Evolutionary conservation across 2,113 vertebrate species (phyloP).

Genomic region (Galeopterus variegatus): DNA sequence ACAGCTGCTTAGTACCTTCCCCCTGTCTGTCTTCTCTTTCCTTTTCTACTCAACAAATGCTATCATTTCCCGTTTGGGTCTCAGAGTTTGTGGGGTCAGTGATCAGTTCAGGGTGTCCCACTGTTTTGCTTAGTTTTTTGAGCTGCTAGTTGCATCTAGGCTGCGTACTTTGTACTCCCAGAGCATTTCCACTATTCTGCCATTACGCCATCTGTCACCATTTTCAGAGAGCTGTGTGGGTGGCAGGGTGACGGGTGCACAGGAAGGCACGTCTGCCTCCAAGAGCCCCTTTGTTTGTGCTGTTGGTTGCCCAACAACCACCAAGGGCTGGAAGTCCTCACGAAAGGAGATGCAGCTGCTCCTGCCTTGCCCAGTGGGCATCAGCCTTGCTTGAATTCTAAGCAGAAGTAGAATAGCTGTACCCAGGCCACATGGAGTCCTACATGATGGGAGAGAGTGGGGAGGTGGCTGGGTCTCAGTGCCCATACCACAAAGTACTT

Average conservation of each 20-base stretch:
- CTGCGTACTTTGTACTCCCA: neutral
- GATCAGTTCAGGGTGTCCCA: neutral
- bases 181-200: neutral
- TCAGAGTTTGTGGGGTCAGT: neutral
- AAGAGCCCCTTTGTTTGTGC: neutral
- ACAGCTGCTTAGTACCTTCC: neutral
- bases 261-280: neutral
- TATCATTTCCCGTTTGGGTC: neutral
- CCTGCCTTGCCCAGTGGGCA: neutral
- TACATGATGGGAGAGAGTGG: neutral
- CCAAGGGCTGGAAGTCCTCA: neutral
- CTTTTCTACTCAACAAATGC: neutral
- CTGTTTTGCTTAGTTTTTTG: no score
- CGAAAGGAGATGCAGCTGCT: neutral
- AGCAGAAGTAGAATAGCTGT: neutral
- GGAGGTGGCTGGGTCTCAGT: neutral
- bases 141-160: neutral
- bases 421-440: neutral
- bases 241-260: neutral
- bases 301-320: neutral
- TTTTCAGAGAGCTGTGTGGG: neutral
- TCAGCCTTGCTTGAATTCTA: neutral
- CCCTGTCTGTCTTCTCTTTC: neutral
- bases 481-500: neutral
- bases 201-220: accelerated